These are phyloP conservation scores for Campoplex nolae DNA, from an alignment of 2,888 invertebrate genomes.

Conservation along the genomic window DNA sequence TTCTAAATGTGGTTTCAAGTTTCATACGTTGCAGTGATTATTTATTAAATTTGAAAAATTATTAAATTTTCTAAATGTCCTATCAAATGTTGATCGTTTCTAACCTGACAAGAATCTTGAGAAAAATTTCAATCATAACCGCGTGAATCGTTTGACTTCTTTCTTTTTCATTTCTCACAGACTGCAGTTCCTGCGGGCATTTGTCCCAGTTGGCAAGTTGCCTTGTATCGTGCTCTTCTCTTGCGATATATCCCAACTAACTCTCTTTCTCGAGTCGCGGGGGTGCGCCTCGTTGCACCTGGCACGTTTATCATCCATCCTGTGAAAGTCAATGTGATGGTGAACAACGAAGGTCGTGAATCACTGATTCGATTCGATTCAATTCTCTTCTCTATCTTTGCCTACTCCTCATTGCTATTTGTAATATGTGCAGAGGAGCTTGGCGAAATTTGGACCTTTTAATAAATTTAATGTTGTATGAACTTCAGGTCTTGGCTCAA, in stretches of 20 bases:
- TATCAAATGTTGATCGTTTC: background rate
- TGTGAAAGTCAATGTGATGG: slow-evolving; percentile 54
- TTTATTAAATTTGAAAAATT: too few species aligned
- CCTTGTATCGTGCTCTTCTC: slow-evolving; percentile 35
- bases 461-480: too few species aligned
- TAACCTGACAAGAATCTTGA: background rate
- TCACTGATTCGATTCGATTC: slow-evolving; percentile 25
- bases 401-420: background rate
- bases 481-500: too few species aligned
- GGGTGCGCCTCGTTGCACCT: slow-evolving; percentile 54
- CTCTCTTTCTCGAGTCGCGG: slow-evolving; percentile 36
- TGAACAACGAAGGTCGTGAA: slow-evolving; percentile 52
- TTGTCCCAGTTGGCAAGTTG: slow-evolving; percentile 65
- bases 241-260: slow-evolving; percentile 6
- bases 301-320: slow-evolving; percentile 47
- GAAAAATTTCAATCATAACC: background rate
- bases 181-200: slow-evolving; percentile 50
- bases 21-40: background rate
- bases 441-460: too few species aligned
- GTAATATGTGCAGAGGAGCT: background rate
- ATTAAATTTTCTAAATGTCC: too few species aligned
- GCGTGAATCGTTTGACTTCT: background rate
- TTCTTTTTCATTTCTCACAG: background rate
- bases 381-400: background rate
- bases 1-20: background rate